Percentiles rank a stretch among this genome's conserved stretches.
Conservation (phyloP, 2,888 invertebrate species). For the Alloplasta piceator region DNA sequence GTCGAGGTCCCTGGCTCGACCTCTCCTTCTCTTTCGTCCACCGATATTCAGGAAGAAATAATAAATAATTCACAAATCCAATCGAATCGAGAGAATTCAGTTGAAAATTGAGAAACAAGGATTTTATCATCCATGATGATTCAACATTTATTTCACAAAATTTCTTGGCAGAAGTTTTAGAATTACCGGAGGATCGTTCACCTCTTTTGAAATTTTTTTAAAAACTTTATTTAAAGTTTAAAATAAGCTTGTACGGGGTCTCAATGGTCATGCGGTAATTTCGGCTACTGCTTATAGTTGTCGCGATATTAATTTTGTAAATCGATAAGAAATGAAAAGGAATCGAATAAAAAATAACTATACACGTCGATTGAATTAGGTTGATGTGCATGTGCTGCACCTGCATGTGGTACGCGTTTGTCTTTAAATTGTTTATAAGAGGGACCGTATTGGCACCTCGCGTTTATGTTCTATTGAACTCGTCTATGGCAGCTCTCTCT, state of each 20-base stretch:
- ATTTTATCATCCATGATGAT: not conserved
- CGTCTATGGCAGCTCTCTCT: conserved; percentile 38
- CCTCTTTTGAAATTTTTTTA: no score
- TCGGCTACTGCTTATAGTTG: not conserved
- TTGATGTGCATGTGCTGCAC: conserved; percentile 9
- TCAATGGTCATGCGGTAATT: not conserved
- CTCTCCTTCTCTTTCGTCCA: conserved; percentile 3
- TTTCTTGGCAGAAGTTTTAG: not conserved
- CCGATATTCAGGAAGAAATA: not conserved
- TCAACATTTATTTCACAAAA: not conserved
- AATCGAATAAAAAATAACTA: not conserved
- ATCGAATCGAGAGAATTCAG: not conserved
- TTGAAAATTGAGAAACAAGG: not conserved
- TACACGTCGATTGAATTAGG: not conserved
- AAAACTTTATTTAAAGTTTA: not conserved
- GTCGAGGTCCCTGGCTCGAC: conserved; percentile 21
- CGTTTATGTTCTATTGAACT: conserved; percentile 51
- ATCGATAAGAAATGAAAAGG: not conserved
- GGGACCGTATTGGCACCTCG: conserved; percentile 52
- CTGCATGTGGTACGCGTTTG: conserved; percentile 31
- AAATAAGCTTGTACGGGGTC: not conserved
- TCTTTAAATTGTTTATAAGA: conserved; percentile 33
- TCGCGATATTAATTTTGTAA: not conserved
- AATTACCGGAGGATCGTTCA: no score
- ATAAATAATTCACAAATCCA: not conserved